Percentiles rank a stretch among this genome's conserved stretches.
These are phyloP conservation scores for Malurus elegans DNA, from an alignment of 2,113 vertebrate species.

Conservation along the genomic window DNA sequence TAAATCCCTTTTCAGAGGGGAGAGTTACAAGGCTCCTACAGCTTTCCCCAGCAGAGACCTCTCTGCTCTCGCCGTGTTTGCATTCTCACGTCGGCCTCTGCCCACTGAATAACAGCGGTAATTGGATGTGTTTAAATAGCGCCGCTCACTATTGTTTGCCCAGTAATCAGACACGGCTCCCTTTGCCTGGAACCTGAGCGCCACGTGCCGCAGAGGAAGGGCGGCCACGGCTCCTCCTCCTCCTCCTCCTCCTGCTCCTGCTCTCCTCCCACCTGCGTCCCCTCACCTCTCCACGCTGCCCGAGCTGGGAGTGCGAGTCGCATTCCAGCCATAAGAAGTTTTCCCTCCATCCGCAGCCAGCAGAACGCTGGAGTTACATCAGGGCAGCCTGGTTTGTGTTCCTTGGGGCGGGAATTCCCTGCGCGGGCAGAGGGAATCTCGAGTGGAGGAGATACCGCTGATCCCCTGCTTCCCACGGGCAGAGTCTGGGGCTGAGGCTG, in stretches of 20 bases:
- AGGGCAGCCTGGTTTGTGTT: background rate
- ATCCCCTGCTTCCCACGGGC: background rate
- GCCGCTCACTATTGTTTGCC: background rate
- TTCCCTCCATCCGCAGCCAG: background rate
- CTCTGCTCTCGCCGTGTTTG: background rate
- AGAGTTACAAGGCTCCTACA: background rate
- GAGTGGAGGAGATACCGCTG: background rate
- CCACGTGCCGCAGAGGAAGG: background rate
- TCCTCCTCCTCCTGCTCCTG: background rate
- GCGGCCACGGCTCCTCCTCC: background rate
- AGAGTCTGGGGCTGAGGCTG: background rate
- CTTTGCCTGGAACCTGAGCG: background rate
- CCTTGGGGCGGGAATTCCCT: background rate
- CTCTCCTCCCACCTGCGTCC: background rate
- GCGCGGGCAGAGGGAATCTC: background rate
- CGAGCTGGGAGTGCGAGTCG: rapidly evolving
- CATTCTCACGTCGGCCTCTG: background rate
- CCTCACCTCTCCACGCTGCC: background rate
- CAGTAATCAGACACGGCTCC: slow-evolving; percentile 16
- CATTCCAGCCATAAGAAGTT: background rate
- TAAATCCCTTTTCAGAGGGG: slow-evolving; percentile 41
- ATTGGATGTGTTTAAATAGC: slow-evolving; percentile 45
- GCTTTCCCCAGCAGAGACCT: slow-evolving; percentile 7
- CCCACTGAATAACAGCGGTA: slow-evolving; percentile 22
- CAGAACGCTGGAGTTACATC: rapidly evolving